Evolutionary conservation across 2,797 vertebrate genomes (phyloP).

Genomic region (Poliocrania exsul): DNA sequence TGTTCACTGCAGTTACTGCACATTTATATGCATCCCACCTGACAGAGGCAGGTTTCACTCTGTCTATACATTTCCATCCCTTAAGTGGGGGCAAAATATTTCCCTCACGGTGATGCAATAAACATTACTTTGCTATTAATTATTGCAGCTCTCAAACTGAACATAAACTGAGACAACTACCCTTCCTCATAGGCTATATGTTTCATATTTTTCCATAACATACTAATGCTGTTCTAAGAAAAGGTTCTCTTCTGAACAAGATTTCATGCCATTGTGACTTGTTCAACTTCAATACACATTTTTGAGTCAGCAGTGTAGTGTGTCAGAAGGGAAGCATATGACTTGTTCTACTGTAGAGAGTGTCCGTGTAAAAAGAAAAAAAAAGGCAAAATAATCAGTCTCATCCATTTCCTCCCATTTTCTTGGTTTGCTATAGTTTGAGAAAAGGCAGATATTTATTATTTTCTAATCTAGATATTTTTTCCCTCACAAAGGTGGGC

Average conservation of each 20-base stretch:
- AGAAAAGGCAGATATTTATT: not conserved
- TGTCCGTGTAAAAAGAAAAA: not conserved
- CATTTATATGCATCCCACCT: rapidly evolving
- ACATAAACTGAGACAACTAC: not conserved
- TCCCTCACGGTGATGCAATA: not conserved
- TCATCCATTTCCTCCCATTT: not conserved
- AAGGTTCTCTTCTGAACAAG: not conserved
- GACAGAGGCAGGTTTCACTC: not conserved
- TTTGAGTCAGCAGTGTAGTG: not conserved
- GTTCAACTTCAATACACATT: not conserved
- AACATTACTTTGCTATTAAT: rapidly evolving
- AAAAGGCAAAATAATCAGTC: not conserved
- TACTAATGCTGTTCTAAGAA: not conserved
- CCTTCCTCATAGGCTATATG: not conserved
- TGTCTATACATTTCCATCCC: not conserved
- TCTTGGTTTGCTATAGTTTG: not conserved
- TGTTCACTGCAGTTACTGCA: not conserved
- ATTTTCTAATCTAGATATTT: conserved; percentile 4
- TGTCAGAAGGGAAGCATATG: not conserved
- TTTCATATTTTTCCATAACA: not conserved
- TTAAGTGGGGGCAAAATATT: not conserved
- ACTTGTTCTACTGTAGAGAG: not conserved
- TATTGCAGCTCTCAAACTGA: not conserved
- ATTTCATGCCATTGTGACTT: not conserved
- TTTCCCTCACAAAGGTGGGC: conserved; percentile 81